Evolutionary conservation across 2,113 vertebrate genomes (phyloP).

Genomic region (Ceuthmochares aereus): DNA sequence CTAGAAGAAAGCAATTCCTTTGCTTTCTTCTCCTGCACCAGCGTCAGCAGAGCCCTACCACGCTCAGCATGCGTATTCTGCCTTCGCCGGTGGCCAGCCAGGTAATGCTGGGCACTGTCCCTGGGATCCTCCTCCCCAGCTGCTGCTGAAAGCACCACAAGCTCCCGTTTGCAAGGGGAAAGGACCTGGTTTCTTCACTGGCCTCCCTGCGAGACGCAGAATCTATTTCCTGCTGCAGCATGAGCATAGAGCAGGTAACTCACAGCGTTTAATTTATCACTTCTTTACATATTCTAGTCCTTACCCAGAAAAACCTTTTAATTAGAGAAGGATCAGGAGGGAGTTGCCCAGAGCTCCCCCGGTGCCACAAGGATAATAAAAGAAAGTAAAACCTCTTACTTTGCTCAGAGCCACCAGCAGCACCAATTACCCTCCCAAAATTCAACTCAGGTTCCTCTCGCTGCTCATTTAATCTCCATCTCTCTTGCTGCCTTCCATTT

Average conservation of each 20-base stretch:
- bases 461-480: constrained; percentile 70
- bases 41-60: background rate
- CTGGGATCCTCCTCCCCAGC: background rate
- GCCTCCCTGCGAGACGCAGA: background rate
- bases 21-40: background rate
- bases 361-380: background rate
- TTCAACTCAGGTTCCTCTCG: constrained; percentile 66
- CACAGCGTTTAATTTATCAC: constrained; percentile 27
- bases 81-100: background rate
- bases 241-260: background rate
- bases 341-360: constrained; percentile 29
- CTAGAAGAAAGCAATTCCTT: background rate
- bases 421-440: constrained; percentile 69
- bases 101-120: background rate
- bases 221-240: constrained; percentile 45
- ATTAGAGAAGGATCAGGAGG: constrained; percentile 66
- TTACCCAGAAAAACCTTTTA: constrained; percentile 68
- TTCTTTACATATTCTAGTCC: constrained; percentile 40
- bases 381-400: constrained; percentile 53
- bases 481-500: constrained; percentile 57
- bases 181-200: background rate
- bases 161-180: background rate
- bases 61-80: background rate
- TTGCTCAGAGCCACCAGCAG: background rate
- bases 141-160: background rate